Conservation (phyloP, 2,113 vertebrate species). For the Saccopteryx bilineata region DNA sequence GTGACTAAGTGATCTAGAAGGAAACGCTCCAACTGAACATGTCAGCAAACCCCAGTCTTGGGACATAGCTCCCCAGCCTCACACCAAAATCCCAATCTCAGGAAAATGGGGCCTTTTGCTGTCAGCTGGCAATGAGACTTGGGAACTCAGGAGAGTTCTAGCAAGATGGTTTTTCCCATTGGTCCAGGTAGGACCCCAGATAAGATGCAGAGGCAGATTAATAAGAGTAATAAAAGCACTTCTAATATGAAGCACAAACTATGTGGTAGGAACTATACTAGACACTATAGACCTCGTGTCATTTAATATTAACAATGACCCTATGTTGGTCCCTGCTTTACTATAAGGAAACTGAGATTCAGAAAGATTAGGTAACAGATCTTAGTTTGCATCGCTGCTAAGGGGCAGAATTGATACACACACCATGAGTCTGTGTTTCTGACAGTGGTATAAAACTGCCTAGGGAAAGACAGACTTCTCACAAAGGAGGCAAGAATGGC, state of each 20-base stretch:
- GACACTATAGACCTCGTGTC: neutral
- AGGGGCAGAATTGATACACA: neutral
- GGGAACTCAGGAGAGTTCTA: neutral
- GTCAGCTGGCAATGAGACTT: neutral
- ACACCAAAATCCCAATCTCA: neutral
- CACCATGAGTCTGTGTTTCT: neutral
- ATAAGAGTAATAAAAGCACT: neutral
- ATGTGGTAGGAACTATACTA: neutral
- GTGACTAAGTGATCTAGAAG: neutral
- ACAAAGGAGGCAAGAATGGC: neutral
- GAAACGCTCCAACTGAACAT: neutral
- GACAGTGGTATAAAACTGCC: neutral
- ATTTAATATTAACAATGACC: neutral
- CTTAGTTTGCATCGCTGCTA: neutral
- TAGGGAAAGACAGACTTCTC: neutral
- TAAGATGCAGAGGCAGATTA: neutral
- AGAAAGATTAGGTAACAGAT: neutral
- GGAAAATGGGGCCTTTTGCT: neutral
- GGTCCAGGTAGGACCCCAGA: neutral
- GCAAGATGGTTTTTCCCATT: neutral
- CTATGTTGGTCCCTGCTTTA: neutral
- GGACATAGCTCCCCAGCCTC: neutral
- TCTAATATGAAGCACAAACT: neutral
- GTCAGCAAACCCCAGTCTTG: neutral
- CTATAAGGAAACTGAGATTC: neutral